A percentile compares a stretch with the other conserved stretches of the same genome.
Evolutionary conservation across 2,888 invertebrate genomes (phyloP).

Genomic region (Pyralis farinalis): DNA sequence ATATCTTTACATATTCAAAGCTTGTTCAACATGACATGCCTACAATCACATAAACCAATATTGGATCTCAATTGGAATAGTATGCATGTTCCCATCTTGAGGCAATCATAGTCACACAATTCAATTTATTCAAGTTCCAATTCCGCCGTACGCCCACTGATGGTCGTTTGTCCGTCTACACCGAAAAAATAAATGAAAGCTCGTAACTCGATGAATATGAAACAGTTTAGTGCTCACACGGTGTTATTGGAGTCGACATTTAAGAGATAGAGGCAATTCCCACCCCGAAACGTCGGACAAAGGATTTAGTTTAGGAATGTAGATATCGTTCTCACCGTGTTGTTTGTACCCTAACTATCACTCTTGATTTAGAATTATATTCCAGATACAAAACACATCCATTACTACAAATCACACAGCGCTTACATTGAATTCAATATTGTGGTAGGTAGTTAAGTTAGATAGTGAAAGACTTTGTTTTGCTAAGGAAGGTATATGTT

Average conservation of each 20-base stretch:
- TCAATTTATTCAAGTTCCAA: slow-evolving; percentile 65
- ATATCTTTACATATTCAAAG: slow-evolving; percentile 7
- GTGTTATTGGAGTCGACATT: slow-evolving; percentile 31
- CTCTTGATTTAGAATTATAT: too few relatives aligned
- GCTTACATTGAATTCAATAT: too few relatives aligned
- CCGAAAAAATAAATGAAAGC: slow-evolving; percentile 56
- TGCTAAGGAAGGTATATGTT: too few relatives aligned
- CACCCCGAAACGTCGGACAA: background rate
- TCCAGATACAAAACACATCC: too few relatives aligned
- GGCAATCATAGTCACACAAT: slow-evolving; percentile 59
- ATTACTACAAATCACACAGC: too few relatives aligned
- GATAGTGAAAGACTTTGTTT: too few relatives aligned
- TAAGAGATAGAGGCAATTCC: slow-evolving; percentile 15
- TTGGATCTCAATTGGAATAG: slow-evolving; percentile 38
- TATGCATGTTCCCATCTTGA: slow-evolving; percentile 49
- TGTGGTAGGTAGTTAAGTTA: too few relatives aligned
- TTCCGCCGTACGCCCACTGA: slow-evolving; percentile 56
- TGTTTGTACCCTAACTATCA: too few relatives aligned
- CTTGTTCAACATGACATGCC: slow-evolving; percentile 10
- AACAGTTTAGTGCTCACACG: slow-evolving; percentile 41
- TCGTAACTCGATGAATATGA: slow-evolving; percentile 55
- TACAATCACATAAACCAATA: slow-evolving; percentile 41
- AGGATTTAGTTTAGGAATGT: background rate
- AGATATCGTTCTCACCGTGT: background rate
- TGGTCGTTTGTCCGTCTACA: slow-evolving; percentile 50